These are phyloP conservation scores for Lysiphlebus fabarum DNA, from an alignment of 1,140 invertebrate species.

Conservation along the genomic window DNA sequence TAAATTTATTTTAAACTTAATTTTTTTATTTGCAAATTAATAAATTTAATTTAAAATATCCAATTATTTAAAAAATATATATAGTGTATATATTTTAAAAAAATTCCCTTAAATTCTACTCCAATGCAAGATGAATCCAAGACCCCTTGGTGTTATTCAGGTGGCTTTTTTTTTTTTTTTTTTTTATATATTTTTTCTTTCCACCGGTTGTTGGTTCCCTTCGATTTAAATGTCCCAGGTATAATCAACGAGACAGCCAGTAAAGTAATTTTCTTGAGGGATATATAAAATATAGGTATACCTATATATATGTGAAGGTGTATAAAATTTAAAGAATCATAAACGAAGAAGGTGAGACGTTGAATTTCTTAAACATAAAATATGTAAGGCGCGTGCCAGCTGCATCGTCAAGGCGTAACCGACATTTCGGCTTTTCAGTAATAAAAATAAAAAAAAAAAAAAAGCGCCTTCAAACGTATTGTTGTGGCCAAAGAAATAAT, in stretches of 20 bases:
- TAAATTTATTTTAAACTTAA: too few relatives aligned
- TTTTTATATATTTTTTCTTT: constrained; percentile 21
- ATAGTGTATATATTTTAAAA: too few relatives aligned
- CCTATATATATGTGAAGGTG: too few relatives aligned
- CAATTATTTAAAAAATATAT: too few relatives aligned
- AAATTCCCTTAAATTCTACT: constrained; percentile 27
- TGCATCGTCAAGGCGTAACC: constrained; percentile 53
- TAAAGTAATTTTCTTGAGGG: too few relatives aligned
- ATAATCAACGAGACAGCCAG: constrained; percentile 19
- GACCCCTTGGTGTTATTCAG: constrained; percentile 47
- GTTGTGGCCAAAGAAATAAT: constrained; percentile 29
- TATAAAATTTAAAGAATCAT: constrained; percentile 19
- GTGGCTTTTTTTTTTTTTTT: constrained; percentile 32
- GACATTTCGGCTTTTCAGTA: constrained; percentile 51
- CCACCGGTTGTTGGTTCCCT: constrained; percentile 33
- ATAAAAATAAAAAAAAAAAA: constrained; percentile 12
- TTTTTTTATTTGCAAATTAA: too few relatives aligned
- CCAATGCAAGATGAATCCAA: constrained; percentile 41
- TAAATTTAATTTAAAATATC: too few relatives aligned
- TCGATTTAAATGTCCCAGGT: constrained; percentile 52
- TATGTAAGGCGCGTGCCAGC: constrained; percentile 52
- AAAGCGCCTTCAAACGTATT: constrained; percentile 36
- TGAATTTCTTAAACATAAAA: constrained; percentile 5
- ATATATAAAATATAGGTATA: too few relatives aligned
- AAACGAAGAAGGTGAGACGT: constrained; percentile 13